Percentiles rank a stretch among this genome's conserved stretches.
These are phyloP conservation scores for Sebastes schlegelii DNA, from an alignment of 2,113 vertebrate species.

Conservation along the genomic window DNA sequence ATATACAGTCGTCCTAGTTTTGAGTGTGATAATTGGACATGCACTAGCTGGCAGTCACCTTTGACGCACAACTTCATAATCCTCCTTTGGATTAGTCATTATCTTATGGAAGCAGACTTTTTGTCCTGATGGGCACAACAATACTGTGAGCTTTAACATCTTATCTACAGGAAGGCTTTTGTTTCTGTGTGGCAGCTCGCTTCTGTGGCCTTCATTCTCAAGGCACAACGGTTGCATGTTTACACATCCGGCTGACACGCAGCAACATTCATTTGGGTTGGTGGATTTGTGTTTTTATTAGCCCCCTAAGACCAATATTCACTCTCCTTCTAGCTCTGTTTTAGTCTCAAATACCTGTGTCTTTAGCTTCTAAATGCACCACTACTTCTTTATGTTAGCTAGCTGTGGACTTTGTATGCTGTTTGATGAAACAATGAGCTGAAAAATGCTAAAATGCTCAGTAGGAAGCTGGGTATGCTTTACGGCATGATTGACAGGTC, in stretches of 20 bases:
- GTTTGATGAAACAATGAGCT: neutral
- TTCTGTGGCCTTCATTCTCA: constrained; percentile 29
- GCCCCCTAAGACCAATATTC: neutral
- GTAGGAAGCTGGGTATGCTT: too few species aligned
- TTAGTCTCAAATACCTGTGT: neutral
- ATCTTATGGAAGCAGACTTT: constrained; percentile 26
- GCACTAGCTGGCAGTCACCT: neutral
- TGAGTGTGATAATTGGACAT: neutral
- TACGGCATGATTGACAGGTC: too few species aligned
- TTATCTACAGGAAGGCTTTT: constrained; percentile 72
- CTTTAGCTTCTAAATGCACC: neutral
- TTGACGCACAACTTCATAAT: neutral
- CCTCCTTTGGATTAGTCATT: constrained; percentile 6
- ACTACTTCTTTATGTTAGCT: neutral
- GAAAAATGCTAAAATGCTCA: neutral
- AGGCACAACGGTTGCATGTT: neutral
- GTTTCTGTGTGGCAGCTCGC: constrained; percentile 1
- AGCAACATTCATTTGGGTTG: neutral
- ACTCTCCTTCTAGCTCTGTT: neutral
- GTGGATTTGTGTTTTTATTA: neutral
- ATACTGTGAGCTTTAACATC: neutral
- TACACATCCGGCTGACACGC: neutral
- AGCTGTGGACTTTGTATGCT: neutral
- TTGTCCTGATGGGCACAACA: neutral
- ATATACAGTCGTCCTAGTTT: constrained; percentile 11